Base-by-base conservation (phyloP, 2,797 vertebrate species). In the Telmatherina bonti region DNA sequence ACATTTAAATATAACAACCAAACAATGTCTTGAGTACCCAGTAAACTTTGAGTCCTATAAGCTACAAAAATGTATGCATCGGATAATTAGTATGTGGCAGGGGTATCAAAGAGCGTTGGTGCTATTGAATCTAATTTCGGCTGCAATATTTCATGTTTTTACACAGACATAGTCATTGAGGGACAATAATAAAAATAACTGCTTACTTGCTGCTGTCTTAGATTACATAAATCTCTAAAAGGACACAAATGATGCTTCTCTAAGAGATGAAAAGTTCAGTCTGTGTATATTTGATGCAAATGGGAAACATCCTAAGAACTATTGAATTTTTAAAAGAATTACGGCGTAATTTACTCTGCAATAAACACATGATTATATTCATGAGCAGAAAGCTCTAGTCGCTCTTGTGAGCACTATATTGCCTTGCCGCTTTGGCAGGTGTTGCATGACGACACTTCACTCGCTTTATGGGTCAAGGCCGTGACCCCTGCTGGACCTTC, bases 71-170 rank as follows among this genome's bases (percentile, higher is more conserved):
- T 77, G 63, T 75, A 64, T 59, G 79, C 73, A 70, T 57, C 72
- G 53, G 65, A 82, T 90, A 89, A 89, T 82, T 81, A 86, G 77
- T 63, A 81, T 80, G 77, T 1, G 5, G 45, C 60, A 57, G 27
- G 43, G 67, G 63, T 31, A 59, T 56, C 63, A 53, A 62, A 36
- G 67, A 60, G 43, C 49, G 20, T 74, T 66, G 35, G 29, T 43
- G 29, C 58, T 59, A 61, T 64, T 70, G 60, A 61, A 78, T 82
- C 82, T 89, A 89, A 89, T 86, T 86, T 78, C 72, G 67, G 74
- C 62, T 47, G 26, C 49, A 13, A 63, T 67, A 79, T 80, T 74
- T 79, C 62, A 62, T 72, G 68, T 61, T 89, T 90, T 86, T 79
- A 86, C 65, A 79, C 63, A 43, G 47, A 52, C 5, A 1, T 58